Conservation (phyloP, 2,888 invertebrate genomes). For the Meiosimyza platycephala region DNA sequence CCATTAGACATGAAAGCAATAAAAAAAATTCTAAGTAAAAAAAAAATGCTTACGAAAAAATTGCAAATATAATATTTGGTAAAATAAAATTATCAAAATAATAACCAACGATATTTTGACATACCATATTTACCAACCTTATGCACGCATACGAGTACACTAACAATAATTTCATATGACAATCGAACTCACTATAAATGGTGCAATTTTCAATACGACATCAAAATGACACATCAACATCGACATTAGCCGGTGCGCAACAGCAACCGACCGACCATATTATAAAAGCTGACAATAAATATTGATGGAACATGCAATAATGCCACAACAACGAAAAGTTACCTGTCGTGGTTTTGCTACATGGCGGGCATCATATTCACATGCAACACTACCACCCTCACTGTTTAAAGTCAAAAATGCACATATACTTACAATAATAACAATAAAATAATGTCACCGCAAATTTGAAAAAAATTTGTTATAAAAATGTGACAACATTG, state of each 20-base stretch:
- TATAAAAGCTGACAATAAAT: slow-evolving; percentile 19
- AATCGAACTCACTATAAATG: not conserved
- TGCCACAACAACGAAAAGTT: slow-evolving; percentile 13
- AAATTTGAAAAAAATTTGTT: not conserved
- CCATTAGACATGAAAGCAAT: too few species aligned
- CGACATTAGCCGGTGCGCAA: not conserved
- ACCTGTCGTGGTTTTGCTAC: not conserved
- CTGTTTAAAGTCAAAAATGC: not conserved
- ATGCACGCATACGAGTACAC: not conserved
- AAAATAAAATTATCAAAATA: too few species aligned
- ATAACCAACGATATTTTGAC: too few species aligned
- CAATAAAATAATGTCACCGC: slow-evolving; percentile 20
- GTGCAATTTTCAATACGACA: slow-evolving; percentile 8
- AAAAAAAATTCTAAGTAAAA: too few species aligned
- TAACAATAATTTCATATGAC: not conserved
- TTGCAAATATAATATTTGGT: too few species aligned
- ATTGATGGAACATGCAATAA: slow-evolving; percentile 30
- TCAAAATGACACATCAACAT: slow-evolving; percentile 13
- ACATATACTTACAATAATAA: slow-evolving; percentile 1
- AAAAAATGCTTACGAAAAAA: too few species aligned
- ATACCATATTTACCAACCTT: not conserved
- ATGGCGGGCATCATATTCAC: not conserved
- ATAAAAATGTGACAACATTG: too few species aligned
- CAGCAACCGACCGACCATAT: slow-evolving; percentile 12
- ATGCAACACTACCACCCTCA: not conserved